phyloP scores from a whole-genome alignment of 1,140 invertebrate species.

The Caenorhabditis brenneri region DNA sequence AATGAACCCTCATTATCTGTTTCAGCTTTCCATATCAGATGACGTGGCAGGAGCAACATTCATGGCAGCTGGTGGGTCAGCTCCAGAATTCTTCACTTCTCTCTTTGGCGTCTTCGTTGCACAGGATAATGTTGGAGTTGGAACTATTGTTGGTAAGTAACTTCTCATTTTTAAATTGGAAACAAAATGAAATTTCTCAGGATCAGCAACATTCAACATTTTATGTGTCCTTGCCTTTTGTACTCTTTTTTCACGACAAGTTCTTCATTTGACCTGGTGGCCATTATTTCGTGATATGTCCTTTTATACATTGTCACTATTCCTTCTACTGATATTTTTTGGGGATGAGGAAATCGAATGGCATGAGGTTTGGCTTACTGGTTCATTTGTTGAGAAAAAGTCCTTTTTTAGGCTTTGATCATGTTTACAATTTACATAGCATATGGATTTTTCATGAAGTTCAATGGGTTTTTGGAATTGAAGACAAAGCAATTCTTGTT shows the following conservation, averaged over 20 bases:
- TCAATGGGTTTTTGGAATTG: conserved; percentile 34
- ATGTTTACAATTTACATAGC: conserved; percentile 42
- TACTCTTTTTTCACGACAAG: conserved; percentile 83
- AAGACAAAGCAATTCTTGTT: conserved; percentile 28
- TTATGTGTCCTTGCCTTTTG: conserved; percentile 68
- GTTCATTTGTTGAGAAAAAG: not conserved
- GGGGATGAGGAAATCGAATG: conserved; percentile 62
- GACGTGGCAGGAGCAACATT: conserved; percentile 89
- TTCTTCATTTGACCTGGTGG: conserved; percentile 84
- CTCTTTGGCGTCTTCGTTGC: conserved; percentile 90
- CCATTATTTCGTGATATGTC: conserved; percentile 71
- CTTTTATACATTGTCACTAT: conserved; percentile 72
- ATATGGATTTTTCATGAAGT: conserved; percentile 50
- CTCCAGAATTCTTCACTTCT: conserved; percentile 88
- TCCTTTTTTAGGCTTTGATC: not conserved
- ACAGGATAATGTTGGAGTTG: conserved; percentile 80
- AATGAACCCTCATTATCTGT: not conserved
- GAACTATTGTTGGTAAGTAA: conserved; percentile 67
- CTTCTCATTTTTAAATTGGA: no score
- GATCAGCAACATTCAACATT: conserved; percentile 69
- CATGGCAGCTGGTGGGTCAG: conserved; percentile 85
- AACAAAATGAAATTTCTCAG: conserved; percentile 73
- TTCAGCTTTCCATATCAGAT: conserved; percentile 82
- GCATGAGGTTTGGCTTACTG: not conserved
- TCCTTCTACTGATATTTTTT: conserved; percentile 72